phyloP scores from a whole-genome alignment of 1,140 invertebrate genomes.

The Heliconius melpomene region DNA sequence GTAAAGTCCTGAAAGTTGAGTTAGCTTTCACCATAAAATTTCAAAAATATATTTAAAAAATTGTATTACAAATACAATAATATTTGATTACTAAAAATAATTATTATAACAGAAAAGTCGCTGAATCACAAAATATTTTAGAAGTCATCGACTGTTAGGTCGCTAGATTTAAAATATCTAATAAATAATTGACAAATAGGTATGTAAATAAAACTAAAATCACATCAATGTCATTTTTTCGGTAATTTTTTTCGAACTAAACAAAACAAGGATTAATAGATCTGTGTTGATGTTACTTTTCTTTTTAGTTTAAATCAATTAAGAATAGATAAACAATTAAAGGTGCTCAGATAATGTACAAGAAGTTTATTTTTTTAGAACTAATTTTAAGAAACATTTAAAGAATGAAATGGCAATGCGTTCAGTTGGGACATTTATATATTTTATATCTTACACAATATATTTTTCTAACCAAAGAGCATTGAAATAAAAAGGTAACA shows the following conservation, averaged over 20 bases:
- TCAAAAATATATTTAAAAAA: too few species aligned
- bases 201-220: not conserved
- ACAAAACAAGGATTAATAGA: not conserved
- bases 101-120: not conserved
- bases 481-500: too few species aligned
- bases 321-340: not conserved
- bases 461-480: too few species aligned
- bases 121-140: conserved; percentile 14
- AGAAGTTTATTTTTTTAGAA: not conserved
- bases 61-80: too few species aligned
- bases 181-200: not conserved
- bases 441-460: too few species aligned
- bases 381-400: not conserved
- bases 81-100: not conserved
- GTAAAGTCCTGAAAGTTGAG: too few species aligned
- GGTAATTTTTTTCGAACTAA: not conserved
- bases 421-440: too few species aligned
- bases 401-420: not conserved
- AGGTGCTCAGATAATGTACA: not conserved
- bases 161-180: not conserved
- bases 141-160: conserved; percentile 18
- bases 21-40: too few species aligned
- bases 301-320: not conserved
- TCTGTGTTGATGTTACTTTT: not conserved
- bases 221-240: not conserved